Evolutionary conservation across 2,113 vertebrate species (phyloP), one percentile per base, ranked within the genome.

Genomic region (Macquaria australasica): DNA sequence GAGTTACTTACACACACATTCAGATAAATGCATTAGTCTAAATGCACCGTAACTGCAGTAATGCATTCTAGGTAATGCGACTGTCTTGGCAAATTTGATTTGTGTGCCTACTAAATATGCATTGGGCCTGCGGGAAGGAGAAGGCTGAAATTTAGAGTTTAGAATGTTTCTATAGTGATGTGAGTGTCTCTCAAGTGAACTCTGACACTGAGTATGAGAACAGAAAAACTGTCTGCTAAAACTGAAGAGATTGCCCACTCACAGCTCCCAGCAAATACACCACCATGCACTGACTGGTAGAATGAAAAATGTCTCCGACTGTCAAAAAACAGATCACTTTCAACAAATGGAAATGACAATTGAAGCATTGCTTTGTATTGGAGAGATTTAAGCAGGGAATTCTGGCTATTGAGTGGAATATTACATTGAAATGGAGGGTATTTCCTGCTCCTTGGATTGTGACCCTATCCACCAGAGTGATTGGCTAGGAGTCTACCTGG

Each of bases 81-180:
- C 77, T 75, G 79, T 69, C 67, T 75, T 66, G 58, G 81, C 25
- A 73, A 68, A 88, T 71, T 82, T 81, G 78, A 86, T 91, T 91
- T 88, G 81, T 63, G 80, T 31, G 4, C 59, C 71, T 83, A 9
- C 74, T 92, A 86, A 81, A 89, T 92, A 83, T 88, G 79, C 79
- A 88, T 72, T 78, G 59, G 75, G 48, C 14, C 55, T 53, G 55
- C 2, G 16, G 55, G 71, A 64, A 66, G 23, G 48, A 48, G 76
- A 67, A 48, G 71, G 71, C 53, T 76, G 75, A 81, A 80, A 79
- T 73, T 68, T 39, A 34, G 73, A 69, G 70, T 68, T 87, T 6
- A 58, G 66, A 77, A 9, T 59, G 59, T 73, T 79, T 88, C 70
- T 53, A 20, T 25, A 66, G 72, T 31, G 62, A 87, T 75, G 67